Conservation (phyloP, 2,888 invertebrate genomes). For the Cryptus viduatorius region DNA sequence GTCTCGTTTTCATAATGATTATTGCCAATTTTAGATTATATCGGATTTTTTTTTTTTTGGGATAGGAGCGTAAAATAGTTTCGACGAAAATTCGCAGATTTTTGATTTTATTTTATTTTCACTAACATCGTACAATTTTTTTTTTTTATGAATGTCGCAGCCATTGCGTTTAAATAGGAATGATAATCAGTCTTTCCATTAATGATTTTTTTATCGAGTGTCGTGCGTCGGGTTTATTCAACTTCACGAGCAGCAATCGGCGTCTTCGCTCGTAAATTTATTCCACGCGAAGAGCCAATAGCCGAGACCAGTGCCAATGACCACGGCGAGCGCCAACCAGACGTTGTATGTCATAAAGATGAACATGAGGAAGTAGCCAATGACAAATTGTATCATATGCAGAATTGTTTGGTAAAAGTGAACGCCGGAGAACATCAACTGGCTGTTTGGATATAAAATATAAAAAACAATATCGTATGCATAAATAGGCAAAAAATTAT, state of each 20-base stretch:
- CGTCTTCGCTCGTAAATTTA: conserved; percentile 73
- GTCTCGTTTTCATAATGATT: no score
- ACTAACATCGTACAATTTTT: no score
- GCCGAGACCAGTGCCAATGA: conserved; percentile 86
- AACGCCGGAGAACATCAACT: conserved; percentile 78
- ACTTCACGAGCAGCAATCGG: conserved; percentile 78
- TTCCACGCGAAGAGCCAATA: conserved; percentile 83
- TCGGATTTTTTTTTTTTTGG: no score
- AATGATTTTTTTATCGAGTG: not conserved
- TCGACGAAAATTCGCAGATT: no score
- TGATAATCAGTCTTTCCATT: conserved; percentile 29
- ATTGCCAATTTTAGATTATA: no score
- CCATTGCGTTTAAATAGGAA: no score
- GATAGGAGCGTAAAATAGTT: no score
- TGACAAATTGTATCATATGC: conserved; percentile 84
- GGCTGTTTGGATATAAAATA: conserved; percentile 70
- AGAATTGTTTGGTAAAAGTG: conserved; percentile 79
- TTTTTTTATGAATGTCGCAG: no score
- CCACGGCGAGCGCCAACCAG: conserved; percentile 87
- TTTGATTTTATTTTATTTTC: no score
- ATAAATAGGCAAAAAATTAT: conserved; percentile 43
- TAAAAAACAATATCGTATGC: not conserved
- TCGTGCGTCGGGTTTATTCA: no score
- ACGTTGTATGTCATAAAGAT: conserved; percentile 89
- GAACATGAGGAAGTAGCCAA: conserved; percentile 88